Percentiles rank a stretch among this genome's conserved stretches.
Evolutionary conservation across 2,888 invertebrate genomes (phyloP).

Genomic region (Hedychridium roseum): DNA sequence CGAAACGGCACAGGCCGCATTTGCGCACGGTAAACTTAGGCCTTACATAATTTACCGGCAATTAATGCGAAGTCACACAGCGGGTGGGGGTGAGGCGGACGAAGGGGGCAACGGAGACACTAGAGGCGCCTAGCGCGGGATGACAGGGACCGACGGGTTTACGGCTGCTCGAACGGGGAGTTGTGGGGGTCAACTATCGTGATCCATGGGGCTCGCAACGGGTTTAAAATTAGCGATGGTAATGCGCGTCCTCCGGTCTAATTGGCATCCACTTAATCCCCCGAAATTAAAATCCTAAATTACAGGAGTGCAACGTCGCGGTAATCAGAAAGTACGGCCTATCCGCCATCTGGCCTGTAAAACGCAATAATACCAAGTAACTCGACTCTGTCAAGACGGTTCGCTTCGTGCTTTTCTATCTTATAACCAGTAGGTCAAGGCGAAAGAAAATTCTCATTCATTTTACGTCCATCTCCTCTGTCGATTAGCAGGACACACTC

Average conservation of each 20-base stretch:
- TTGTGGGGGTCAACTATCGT: constrained; percentile 30
- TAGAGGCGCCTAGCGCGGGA: constrained; percentile 22
- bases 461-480: no score
- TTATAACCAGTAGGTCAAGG: no score
- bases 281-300: constrained; percentile 14
- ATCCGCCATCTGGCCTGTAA: no score
- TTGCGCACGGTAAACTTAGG: constrained; percentile 38
- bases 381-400: no score
- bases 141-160: constrained; percentile 30
- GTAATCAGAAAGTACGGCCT: neutral
- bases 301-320: neutral
- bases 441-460: no score
- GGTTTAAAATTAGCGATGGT: constrained; percentile 33
- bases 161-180: no score
- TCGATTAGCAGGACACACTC: no score
- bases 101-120: no score
- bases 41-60: constrained; percentile 41
- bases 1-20: constrained; percentile 10
- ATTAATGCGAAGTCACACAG: constrained; percentile 51
- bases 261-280: constrained; percentile 17
- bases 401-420: no score
- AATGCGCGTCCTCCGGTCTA: constrained; percentile 25
- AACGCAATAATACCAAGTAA: no score
- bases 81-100: no score
- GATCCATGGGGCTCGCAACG: constrained; percentile 20